Conservation (phyloP, 2,113 vertebrate species). For the Alexandromys fortis region DNA sequence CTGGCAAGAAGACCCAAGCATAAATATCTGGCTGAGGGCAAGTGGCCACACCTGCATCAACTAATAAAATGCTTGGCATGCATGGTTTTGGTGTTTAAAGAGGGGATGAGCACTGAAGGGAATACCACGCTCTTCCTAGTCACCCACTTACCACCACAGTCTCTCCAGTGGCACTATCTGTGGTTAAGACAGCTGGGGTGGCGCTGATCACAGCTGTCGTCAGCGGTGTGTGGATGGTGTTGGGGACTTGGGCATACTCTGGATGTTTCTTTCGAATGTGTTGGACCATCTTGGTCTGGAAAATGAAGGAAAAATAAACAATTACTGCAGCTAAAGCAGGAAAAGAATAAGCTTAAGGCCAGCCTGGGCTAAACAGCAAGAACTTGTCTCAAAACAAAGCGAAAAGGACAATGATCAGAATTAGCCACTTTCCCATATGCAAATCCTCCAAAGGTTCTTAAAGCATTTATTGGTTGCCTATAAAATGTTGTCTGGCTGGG, state of each 20-base stretch:
- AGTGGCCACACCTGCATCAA: background rate
- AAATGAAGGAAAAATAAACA: background rate
- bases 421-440: background rate
- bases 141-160: conserved; percentile 94
- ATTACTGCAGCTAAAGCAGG: background rate
- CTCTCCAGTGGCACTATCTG: conserved; percentile 91
- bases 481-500: no score
- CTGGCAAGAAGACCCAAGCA: background rate
- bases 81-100: background rate
- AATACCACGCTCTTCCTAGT: accelerated
- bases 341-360: background rate
- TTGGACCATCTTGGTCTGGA: conserved; percentile 98
- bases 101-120: background rate
- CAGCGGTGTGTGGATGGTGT: conserved; percentile 90
- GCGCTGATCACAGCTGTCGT: conserved; percentile 92
- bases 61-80: background rate
- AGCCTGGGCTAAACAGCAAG: background rate
- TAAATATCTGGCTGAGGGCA: background rate
- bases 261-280: conserved; percentile 99
- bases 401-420: background rate
- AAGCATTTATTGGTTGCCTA: background rate
- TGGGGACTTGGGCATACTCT: conserved; percentile 92
- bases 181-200: conserved; percentile 90
- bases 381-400: background rate
- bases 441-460: background rate